Percentiles rank a stretch among this genome's conserved stretches.
Conservation (phyloP, 2,113 vertebrate genomes). For the Irena cyanogastra region DNA sequence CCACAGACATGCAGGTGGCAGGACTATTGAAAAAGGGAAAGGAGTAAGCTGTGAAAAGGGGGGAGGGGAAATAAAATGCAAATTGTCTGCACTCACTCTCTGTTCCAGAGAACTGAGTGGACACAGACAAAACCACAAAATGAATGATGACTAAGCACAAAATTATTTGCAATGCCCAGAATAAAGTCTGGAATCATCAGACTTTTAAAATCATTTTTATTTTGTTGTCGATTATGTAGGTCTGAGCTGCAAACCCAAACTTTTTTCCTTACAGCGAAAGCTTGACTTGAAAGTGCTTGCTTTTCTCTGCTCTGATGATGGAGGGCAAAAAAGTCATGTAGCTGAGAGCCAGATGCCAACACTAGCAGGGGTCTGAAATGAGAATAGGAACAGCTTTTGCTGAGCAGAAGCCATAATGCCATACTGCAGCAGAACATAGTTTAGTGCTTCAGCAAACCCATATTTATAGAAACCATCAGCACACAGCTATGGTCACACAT, state of each 20-base stretch:
- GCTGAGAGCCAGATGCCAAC: neutral
- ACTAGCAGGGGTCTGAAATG: slow-evolving; percentile 11
- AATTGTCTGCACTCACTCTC: neutral
- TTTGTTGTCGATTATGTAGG: neutral
- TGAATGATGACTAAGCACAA: neutral
- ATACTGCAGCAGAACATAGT: neutral
- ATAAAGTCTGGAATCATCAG: neutral
- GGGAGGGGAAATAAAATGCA: neutral
- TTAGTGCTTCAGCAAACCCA: neutral
- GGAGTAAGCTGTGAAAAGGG: neutral
- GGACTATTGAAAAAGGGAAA: neutral
- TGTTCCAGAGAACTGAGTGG: neutral
- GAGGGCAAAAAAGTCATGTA: slow-evolving; percentile 4
- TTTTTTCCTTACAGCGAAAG: neutral
- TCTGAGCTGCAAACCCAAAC: neutral
- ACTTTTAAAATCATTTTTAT: neutral
- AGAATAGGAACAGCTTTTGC: slow-evolving; percentile 16
- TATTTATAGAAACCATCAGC: slow-evolving; percentile 38
- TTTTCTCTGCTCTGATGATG: neutral
- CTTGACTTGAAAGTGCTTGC: neutral
- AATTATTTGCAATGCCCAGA: neutral
- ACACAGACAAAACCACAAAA: neutral
- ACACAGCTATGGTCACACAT: neutral
- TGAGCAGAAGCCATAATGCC: slow-evolving; percentile 16
- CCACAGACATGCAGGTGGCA: neutral